Evolutionary conservation across 2,888 invertebrate genomes (phyloP).

Genomic region (Aproaerema taeniolella): DNA sequence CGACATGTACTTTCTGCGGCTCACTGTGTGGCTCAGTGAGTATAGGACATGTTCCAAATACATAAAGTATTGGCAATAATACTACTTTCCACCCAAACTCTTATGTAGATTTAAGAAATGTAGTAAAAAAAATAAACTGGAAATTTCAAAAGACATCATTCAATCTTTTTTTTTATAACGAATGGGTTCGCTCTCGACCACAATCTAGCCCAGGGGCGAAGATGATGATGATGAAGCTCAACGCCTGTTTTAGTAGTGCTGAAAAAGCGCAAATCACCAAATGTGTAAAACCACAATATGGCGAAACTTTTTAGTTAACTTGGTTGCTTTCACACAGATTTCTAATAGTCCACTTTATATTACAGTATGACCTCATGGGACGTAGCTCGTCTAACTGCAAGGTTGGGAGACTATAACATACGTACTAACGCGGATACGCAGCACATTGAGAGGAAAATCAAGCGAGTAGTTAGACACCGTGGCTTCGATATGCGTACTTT

Average conservation of each 20-base stretch:
- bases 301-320: too few relatives aligned
- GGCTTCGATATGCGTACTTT: slow-evolving; percentile 90
- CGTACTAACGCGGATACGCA: slow-evolving; percentile 84
- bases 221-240: too few relatives aligned
- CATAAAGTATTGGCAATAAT: too few relatives aligned
- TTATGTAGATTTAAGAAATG: not conserved
- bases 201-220: too few relatives aligned
- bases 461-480: slow-evolving; percentile 89
- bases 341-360: slow-evolving; percentile 9
- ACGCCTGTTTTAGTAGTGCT: too few relatives aligned
- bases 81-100: too few relatives aligned
- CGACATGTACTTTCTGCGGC: slow-evolving; percentile 89
- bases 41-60: too few relatives aligned
- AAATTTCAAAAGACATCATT: too few relatives aligned
- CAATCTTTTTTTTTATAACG: too few relatives aligned
- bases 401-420: slow-evolving; percentile 91
- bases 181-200: too few relatives aligned
- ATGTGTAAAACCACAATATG: not conserved
- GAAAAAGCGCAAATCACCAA: not conserved
- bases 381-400: slow-evolving; percentile 87
- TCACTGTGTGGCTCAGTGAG: slow-evolving; percentile 93
- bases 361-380: slow-evolving; percentile 92
- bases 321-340: not conserved
- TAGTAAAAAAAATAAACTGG: not conserved
- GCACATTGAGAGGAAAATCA: slow-evolving; percentile 87